These are phyloP conservation scores for Ruditapes philippinarum DNA, from an alignment of 1,140 invertebrate genomes.

Conservation along the genomic window DNA sequence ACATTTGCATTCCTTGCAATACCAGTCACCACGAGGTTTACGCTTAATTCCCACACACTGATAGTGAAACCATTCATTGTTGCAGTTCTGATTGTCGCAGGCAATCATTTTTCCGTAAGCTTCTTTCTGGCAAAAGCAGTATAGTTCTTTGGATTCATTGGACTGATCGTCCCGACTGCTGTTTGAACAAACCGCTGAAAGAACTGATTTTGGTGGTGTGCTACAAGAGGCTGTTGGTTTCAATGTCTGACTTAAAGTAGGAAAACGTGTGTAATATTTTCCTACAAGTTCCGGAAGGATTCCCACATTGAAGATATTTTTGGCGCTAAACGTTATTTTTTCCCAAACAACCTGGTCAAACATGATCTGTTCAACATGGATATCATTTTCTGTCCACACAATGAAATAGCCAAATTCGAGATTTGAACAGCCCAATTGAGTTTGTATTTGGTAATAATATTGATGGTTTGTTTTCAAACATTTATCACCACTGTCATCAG, in stretches of 20 bases:
- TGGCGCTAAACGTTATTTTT: not conserved
- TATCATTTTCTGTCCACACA: conserved; percentile 52
- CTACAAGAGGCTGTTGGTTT: no score
- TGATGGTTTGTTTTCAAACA: conserved; percentile 15
- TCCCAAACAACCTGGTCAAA: not conserved
- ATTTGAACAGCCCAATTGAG: conserved; percentile 32
- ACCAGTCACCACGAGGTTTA: conserved; percentile 35
- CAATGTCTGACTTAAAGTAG: no score
- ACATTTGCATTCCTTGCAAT: conserved; percentile 12
- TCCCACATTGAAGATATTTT: not conserved
- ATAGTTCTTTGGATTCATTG: not conserved
- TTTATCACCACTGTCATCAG: not conserved
- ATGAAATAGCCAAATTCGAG: conserved; percentile 39
- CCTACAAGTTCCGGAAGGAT: conserved; percentile 29
- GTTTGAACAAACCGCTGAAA: not conserved
- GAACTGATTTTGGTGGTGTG: not conserved
- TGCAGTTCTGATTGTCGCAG: conserved; percentile 21
- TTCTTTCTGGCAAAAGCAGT: conserved; percentile 1
- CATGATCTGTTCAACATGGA: conserved; percentile 22
- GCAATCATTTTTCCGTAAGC: conserved; percentile 20
- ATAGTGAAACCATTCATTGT: conserved; percentile 48
- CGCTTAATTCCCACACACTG: conserved; percentile 24
- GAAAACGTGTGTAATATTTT: not conserved
- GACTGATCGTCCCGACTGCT: not conserved
- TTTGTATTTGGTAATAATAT: conserved; percentile 64